Evolutionary conservation across 2,113 vertebrate genomes (phyloP).

Genomic region (Varanus komodoensis): DNA sequence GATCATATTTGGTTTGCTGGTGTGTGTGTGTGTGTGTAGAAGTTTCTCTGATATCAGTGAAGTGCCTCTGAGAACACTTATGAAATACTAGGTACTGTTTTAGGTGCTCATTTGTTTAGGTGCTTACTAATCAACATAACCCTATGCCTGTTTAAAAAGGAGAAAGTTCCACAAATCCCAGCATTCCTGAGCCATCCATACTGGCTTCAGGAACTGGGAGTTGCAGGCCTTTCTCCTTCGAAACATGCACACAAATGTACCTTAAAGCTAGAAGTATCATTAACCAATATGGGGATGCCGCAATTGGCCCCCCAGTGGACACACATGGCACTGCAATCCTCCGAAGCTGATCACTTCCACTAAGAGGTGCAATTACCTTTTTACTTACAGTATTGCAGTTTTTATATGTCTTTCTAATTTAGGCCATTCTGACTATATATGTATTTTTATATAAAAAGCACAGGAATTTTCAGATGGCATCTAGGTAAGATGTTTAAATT

Average conservation of each 20-base stretch:
- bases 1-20: background rate
- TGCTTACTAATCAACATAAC: background rate
- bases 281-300: background rate
- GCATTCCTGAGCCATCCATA: too few species aligned
- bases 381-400: background rate
- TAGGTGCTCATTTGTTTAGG: conserved; percentile 6
- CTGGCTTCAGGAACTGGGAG: too few species aligned
- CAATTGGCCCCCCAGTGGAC: conserved; percentile 55
- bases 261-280: background rate
- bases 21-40: too few species aligned
- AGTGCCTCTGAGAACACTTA: background rate
- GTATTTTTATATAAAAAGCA: too few species aligned
- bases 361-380: background rate
- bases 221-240: too few species aligned
- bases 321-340: background rate
- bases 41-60: background rate
- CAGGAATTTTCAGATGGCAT: too few species aligned
- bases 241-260: too few species aligned
- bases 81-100: conserved; percentile 14
- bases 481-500: background rate
- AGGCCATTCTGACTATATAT: background rate
- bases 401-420: too few species aligned
- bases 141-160: too few species aligned
- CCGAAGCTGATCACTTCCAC: background rate
- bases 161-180: too few species aligned